Conservation (phyloP, 1,140 invertebrate genomes). For the Psix sp. region DNA sequence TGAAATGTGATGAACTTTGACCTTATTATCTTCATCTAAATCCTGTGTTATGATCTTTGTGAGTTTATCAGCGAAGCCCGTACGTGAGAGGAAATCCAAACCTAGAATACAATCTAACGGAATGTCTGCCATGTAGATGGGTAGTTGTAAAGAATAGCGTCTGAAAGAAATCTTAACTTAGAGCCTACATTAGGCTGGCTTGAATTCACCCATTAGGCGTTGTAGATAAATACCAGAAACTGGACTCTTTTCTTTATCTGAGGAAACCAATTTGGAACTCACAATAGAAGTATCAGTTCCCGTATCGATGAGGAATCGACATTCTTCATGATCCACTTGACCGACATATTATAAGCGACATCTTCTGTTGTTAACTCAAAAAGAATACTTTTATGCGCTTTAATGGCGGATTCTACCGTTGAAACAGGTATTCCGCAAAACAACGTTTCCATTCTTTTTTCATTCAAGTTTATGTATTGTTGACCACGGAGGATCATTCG, state of each 20-base stretch:
- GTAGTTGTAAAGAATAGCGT: neutral
- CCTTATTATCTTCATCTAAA: too few relatives aligned
- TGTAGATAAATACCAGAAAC: constrained; percentile 5
- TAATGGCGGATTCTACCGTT: too few relatives aligned
- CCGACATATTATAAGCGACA: neutral
- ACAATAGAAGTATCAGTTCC: constrained; percentile 4
- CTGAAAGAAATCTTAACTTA: neutral
- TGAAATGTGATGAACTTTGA: too few relatives aligned
- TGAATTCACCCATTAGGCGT: constrained; percentile 2
- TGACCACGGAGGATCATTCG: too few relatives aligned
- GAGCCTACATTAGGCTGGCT: neutral
- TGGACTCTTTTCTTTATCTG: neutral
- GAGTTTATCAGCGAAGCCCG: too few relatives aligned
- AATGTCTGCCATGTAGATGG: constrained; percentile 6
- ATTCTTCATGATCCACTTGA: neutral
- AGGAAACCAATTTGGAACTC: constrained; percentile 3
- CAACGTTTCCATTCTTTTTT: too few relatives aligned
- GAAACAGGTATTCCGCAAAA: too few relatives aligned
- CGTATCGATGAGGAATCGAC: constrained; percentile 1
- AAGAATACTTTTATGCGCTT: too few relatives aligned
- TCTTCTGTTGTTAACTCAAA: neutral
- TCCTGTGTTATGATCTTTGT: too few relatives aligned
- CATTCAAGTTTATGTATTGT: too few relatives aligned
- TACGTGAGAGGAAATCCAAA: too few relatives aligned
- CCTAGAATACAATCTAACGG: constrained; percentile 9